Evolutionary conservation across 2,113 vertebrate genomes (phyloP), one percentile per base, ranked within the genome.

Genomic region (Apeltes quadracus): DNA sequence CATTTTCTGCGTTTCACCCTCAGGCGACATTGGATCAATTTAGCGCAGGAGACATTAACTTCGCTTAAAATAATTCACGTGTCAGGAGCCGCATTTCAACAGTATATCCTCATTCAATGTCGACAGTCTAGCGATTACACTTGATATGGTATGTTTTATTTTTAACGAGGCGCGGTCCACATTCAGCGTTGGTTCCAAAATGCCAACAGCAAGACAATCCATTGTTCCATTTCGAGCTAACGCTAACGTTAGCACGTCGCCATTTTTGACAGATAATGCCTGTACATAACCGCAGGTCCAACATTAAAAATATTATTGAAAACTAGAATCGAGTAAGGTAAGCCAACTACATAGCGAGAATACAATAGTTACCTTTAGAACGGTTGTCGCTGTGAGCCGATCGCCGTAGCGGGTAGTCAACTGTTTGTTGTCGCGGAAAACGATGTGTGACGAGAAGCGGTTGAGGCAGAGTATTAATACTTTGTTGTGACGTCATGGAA

Each of bases 171-270:
- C 2, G 34, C 20, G 3, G 0, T 2, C 7, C n/a, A 50, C 3
- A 12, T 71, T 69, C 11, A 34, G 12, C 32, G 32, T 34, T 34
- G 4, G 32, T 34, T 11, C 5, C 36, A 10, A 10, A 53, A 51
- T 25, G 2, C 8, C 29, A 57, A 54, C 27, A 15, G 16, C 7
- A 18, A 20, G 20, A 46, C 18, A 20, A 4, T 43, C 87, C 55
- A 92, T 92, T 92, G 91, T 92, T 88, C 91, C 80, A 83, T 86
- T 81, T 74, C 81, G 2, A 84, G 79, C 64, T 57, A 82, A 34
- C 4, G 76, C 56, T 59, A 68, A 32, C 32, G 9, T 75, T 74
- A 72, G 82, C 69, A 23, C 5, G 27, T 7, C 15, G 69, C 43
- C 25, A 55, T 20, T 32, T 14, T 32, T 3, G 8, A 1, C 14